Evolutionary conservation across 37 sponge, comb jelly and placozoan species (phyloP), one percentile per base, ranked within the genome.

Genomic region (Theonella swinhoei): DNA sequence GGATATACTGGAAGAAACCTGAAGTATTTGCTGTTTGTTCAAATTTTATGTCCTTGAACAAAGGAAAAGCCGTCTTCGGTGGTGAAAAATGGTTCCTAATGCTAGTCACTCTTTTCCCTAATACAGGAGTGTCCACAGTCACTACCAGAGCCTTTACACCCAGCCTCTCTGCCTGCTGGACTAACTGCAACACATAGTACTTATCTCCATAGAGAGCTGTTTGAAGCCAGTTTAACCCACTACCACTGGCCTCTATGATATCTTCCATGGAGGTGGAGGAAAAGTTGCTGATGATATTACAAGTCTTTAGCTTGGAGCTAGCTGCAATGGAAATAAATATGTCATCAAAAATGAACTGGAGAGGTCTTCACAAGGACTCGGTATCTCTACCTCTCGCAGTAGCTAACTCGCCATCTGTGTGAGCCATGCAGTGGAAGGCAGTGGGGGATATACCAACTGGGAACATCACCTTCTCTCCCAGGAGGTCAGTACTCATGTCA

Each of bases 401-500:
- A 20, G 93, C 97, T 25, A 39, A 31, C 70, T 97, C 97, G 5
- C 95, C 95, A 35, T 97, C 91, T 30, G 74, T 70, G 64, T 95
- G 96, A 26, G 97, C 97, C 91, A 97, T 83, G 32, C 79, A 64
- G 34, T 97, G 97, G 83, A 95, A 79, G 33, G 96, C 97, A 39
- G 97, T 97, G 31, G 97, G 97, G 1, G 97, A 83, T 3, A 94
- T 85, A 81, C 95, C 78, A 3, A 96, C 67, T 29, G 97, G 97
- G 41, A 91, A 83, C 42, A 60, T 70, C 65, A 91, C 95, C 43
- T 39, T 28, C 34, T 89, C 79, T 32, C 97, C 97, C 2, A 83
- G 83, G 0, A 96, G 39, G 25, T 68, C 60, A 39, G 88, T 79
- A 3, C 39, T 39, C 23, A 71, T 80, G 79, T 79, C 72, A 3